Conservation (phyloP, 2,888 invertebrate species). For the Meteorus cinctellus region DNA sequence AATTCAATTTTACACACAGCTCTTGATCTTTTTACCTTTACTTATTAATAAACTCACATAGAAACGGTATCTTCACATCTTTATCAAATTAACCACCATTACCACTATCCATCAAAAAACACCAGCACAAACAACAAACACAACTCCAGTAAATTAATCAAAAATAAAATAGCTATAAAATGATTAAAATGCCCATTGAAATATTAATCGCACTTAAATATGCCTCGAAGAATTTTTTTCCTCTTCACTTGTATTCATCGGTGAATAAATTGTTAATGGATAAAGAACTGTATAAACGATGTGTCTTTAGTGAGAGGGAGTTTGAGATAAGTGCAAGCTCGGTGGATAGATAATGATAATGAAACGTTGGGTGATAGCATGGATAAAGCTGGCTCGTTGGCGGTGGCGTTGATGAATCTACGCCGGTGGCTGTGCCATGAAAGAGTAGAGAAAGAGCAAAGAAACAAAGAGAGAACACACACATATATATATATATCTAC, state of each 20-base stretch:
- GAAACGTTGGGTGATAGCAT: conserved; percentile 44
- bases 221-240: background rate
- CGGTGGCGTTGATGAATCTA: conserved; percentile 42
- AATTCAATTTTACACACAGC: conserved; percentile 16
- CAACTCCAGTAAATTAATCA: background rate
- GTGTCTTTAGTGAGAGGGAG: background rate
- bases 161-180: background rate
- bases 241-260: background rate
- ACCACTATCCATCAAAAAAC: background rate
- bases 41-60: background rate
- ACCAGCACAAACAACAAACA: background rate
- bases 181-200: background rate
- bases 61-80: background rate
- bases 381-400: conserved; percentile 44
- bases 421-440: conserved; percentile 44
- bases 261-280: conserved; percentile 24
- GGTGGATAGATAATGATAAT: conserved; percentile 41
- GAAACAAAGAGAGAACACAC: background rate
- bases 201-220: background rate
- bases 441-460: conserved; percentile 10
- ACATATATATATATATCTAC: background rate
- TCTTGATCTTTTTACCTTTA: background rate
- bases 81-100: background rate
- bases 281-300: background rate
- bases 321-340: background rate